A percentile compares a stretch with the other conserved stretches of the same genome.
Evolutionary conservation across 2,888 invertebrate genomes (phyloP).

Genomic region (Ichneumoninae sp.): DNA sequence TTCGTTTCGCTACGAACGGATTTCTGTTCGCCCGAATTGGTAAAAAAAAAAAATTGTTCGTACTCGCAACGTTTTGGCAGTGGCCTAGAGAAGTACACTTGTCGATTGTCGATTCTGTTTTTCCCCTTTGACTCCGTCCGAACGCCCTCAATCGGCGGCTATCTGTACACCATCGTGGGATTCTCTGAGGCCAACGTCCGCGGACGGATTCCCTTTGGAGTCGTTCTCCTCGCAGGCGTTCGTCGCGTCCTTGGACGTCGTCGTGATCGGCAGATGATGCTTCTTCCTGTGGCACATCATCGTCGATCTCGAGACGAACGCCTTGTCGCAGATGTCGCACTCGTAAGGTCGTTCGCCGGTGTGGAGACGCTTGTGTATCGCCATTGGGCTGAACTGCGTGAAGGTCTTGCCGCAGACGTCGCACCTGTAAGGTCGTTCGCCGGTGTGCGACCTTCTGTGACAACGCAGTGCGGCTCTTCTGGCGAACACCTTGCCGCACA

Average conservation of each 20-base stretch:
- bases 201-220: slow-evolving; percentile 61
- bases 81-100: slow-evolving; percentile 14
- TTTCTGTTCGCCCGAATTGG: not conserved
- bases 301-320: slow-evolving; percentile 86
- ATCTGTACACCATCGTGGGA: slow-evolving; percentile 73
- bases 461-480: slow-evolving; percentile 87
- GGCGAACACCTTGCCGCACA: slow-evolving; percentile 87
- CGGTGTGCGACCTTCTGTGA: slow-evolving; percentile 86
- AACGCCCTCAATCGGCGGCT: slow-evolving; percentile 71
- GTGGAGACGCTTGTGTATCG: slow-evolving; percentile 87
- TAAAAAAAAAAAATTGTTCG: slow-evolving; percentile 9
- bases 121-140: not conserved
- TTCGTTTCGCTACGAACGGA: not conserved
- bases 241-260: slow-evolving; percentile 70
- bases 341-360: slow-evolving; percentile 87
- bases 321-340: slow-evolving; percentile 86
- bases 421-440: slow-evolving; percentile 86
- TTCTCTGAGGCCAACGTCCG: slow-evolving; percentile 70
- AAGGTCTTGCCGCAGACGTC: slow-evolving; percentile 87
- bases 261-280: slow-evolving; percentile 78
- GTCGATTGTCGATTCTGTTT: slow-evolving; percentile 1
- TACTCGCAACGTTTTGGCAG: slow-evolving; percentile 5
- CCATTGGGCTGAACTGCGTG: slow-evolving; percentile 88
- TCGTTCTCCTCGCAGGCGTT: slow-evolving; percentile 58
- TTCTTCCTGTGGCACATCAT: slow-evolving; percentile 87